A percentile compares a stretch with the other conserved stretches of the same genome.
Evolutionary conservation across 92 coral and sea anemone genomes (phyloP).

Genomic region (Epizoanthus scotinus): DNA sequence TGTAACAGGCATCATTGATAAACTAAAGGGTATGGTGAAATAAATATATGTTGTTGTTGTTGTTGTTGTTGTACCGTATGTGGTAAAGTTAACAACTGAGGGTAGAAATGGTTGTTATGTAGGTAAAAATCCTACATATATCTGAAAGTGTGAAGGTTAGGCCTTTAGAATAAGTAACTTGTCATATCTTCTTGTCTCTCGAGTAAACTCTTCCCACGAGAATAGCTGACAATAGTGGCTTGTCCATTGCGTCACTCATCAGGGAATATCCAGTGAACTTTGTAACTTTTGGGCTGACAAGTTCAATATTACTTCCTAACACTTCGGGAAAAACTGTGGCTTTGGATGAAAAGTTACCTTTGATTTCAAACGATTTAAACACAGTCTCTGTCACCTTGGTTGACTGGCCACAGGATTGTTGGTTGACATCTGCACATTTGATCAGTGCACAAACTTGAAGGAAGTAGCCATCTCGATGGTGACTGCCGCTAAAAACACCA

Average conservation of each 20-base stretch:
- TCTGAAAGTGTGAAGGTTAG: no score
- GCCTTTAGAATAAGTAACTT: no score
- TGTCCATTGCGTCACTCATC: constrained; percentile 46
- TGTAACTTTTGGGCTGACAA: constrained; percentile 54
- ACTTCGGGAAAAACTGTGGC: constrained; percentile 83
- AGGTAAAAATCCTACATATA: no score
- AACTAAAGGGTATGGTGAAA: no score
- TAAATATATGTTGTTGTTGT: no score
- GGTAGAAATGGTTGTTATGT: no score
- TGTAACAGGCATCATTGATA: no score
- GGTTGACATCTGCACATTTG: constrained; percentile 63
- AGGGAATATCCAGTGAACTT: constrained; percentile 53
- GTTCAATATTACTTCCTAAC: constrained; percentile 60
- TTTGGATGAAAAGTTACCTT: constrained; percentile 81
- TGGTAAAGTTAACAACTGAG: no score
- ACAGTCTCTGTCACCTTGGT: constrained; percentile 62
- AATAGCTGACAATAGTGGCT: constrained; percentile 84
- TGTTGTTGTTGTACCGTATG: no score
- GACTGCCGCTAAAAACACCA: constrained; percentile 86
- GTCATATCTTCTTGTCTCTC: constrained; percentile 35
- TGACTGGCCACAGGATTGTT: constrained; percentile 72
- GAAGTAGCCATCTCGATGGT: constrained; percentile 56
- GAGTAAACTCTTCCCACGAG: constrained; percentile 80
- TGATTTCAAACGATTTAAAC: constrained; percentile 64
- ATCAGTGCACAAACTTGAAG: constrained; percentile 81